Base-by-base conservation (phyloP, 2,888 invertebrate genomes). In the Octonoba sinensis region DNA sequence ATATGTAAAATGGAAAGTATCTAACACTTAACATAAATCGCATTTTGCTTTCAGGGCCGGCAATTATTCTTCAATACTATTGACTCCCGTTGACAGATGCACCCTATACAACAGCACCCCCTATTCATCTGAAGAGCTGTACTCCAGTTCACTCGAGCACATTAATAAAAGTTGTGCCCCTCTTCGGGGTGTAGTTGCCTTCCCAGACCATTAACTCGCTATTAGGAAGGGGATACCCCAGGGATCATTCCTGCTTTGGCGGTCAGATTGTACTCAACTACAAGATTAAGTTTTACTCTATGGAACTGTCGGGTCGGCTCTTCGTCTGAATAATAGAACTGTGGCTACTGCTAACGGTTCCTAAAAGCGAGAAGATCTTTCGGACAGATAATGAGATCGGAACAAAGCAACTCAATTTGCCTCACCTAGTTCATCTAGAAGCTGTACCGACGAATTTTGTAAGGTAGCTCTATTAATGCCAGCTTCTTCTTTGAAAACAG, bases 11-110 rank as follows among this genome's bases (percentile, higher is more conserved):
- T 56, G 51, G 44, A 16, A 56, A 54, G 51, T 62, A 24, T 66
- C 64, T 62, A 73, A 79, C 79, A 79, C 73, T 79, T 79, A 72
- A 73, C 79, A 69, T 73, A 64, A 72, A 27, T 64, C 47, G 27
- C 59, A 62, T 59, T 72, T 60, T 62, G 56, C 70, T 56, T 67
- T 57, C 47, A 77, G n/a, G 44, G 56, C 24, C 49, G 72, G 47
- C 73, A 72, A 79, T 72, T 72, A 79, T 67, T 79, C 69, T 79
- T 79, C 73, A 79, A 67, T 79, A 60, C 72, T 47, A 79, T 79
- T 79, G 79, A 79, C 79, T 79, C 72, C 73, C 79, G 79, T 79
- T 79, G 79, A 79, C 79, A 79, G 79, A 79, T 79, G 79, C 79
- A 79, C 67, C 66, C 73, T 73, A 73, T 79, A 79, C 65, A 69